phyloP scores from a whole-genome alignment of 2,113 vertebrate species.

The Tautogolabrus adspersus region DNA sequence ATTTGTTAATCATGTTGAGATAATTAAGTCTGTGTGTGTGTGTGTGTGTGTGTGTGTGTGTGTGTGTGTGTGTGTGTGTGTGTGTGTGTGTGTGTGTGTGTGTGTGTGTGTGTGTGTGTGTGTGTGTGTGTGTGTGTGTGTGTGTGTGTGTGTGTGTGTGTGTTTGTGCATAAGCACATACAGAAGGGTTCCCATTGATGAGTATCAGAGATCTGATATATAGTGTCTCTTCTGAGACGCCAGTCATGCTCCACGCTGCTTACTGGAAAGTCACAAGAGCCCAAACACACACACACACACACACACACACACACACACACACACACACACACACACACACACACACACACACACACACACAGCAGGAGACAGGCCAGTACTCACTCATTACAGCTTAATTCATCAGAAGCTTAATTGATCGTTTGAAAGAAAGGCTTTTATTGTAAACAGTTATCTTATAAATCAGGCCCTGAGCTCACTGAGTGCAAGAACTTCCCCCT shows the following conservation, averaged over 20 bases:
- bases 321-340: slow-evolving; percentile 29
- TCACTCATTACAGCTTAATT: slow-evolving; percentile 62
- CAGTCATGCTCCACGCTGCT: slow-evolving; percentile 45
- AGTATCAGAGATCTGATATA: slow-evolving; percentile 49
- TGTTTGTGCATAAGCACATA: slow-evolving; percentile 17
- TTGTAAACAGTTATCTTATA: slow-evolving; percentile 48
- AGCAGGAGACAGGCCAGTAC: slow-evolving; percentile 34
- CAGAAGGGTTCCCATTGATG: slow-evolving; percentile 34
- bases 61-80: slow-evolving; percentile 20
- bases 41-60: slow-evolving; percentile 30
- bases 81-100: slow-evolving; percentile 23
- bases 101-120: slow-evolving; percentile 20
- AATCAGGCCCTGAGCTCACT: slow-evolving; percentile 50
- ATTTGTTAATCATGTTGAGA: slow-evolving; percentile 45
- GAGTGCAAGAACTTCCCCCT: slow-evolving; percentile 11
- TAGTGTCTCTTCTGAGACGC: slow-evolving; percentile 46
- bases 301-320: slow-evolving; percentile 13
- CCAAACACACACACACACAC: background rate
- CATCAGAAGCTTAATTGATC: slow-evolving; percentile 57
- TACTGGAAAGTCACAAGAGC: slow-evolving; percentile 64
- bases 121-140: slow-evolving; percentile 30
- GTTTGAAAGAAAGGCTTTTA: slow-evolving; percentile 54
- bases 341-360: slow-evolving; percentile 28
- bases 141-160: slow-evolving; percentile 23
- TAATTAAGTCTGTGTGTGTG: slow-evolving; percentile 37